Evolutionary conservation across 2,888 invertebrate genomes (phyloP).

Genomic region (Phasia obesa): DNA sequence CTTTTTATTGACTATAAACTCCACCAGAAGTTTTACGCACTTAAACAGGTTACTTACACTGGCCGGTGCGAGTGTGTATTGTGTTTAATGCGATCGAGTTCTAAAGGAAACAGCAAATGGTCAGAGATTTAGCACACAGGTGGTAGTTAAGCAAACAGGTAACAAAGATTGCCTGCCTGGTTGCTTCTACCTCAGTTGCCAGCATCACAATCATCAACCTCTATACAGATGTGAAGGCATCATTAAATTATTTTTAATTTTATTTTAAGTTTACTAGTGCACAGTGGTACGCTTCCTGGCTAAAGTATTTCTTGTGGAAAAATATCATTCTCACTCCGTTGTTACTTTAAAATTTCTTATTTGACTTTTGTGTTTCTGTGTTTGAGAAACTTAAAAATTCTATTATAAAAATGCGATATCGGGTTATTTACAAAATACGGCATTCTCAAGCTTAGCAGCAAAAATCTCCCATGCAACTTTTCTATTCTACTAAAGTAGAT

Average conservation of each 20-base stretch:
- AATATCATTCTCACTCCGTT: not conserved
- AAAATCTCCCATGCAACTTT: constrained; percentile 42
- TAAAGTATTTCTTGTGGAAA: not conserved
- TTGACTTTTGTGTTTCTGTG: not conserved
- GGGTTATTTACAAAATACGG: constrained; percentile 16
- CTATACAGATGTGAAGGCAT: constrained; percentile 65
- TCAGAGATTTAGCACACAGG: constrained; percentile 69
- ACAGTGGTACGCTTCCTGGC: constrained; percentile 61
- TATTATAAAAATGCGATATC: not conserved
- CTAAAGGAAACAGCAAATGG: constrained; percentile 69
- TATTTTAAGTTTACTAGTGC: constrained; percentile 32
- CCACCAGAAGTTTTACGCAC: constrained; percentile 59
- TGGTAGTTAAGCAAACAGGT: constrained; percentile 61
- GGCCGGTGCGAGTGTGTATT: constrained; percentile 21
- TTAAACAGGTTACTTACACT: constrained; percentile 63
- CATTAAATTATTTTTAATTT: constrained; percentile 49
- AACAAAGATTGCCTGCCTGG: constrained; percentile 31
- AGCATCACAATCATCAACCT: constrained; percentile 19
- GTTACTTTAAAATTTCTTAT: constrained; percentile 17
- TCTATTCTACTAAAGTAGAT: not conserved
- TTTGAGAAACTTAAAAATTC: constrained; percentile 42
- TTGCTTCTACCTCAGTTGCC: constrained; percentile 36
- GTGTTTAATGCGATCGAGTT: constrained; percentile 51
- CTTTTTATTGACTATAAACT: constrained; percentile 55
- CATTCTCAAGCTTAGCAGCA: constrained; percentile 22